Conservation (phyloP, 2,797 vertebrate species). For the Poeciliopsis turneri region DNA sequence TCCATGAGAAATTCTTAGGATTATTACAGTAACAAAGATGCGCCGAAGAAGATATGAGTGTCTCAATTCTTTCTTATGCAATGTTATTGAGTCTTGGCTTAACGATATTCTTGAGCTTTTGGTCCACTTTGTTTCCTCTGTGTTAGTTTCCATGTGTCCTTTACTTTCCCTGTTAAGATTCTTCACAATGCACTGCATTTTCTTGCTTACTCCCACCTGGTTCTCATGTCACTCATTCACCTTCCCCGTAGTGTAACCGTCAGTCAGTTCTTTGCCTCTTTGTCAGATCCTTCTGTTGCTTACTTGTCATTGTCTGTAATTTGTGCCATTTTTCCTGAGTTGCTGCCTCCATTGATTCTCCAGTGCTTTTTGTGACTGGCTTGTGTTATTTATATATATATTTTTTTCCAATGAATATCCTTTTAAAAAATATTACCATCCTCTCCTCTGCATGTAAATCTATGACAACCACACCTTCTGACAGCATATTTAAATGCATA, state of each 20-base stretch:
- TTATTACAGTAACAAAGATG: background rate
- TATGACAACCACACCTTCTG: background rate
- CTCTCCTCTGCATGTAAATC: background rate
- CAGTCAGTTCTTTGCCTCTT: background rate
- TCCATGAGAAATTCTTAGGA: background rate
- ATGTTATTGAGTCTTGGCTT: background rate
- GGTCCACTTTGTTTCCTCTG: background rate
- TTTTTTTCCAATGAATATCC: background rate
- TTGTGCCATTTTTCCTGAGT: background rate
- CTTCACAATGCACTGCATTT: background rate
- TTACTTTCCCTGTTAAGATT: background rate
- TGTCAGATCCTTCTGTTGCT: background rate
- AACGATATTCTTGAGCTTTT: background rate
- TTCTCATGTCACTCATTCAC: background rate
- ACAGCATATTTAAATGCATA: background rate
- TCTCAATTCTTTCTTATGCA: background rate
- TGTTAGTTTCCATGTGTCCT: background rate
- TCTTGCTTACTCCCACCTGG: background rate
- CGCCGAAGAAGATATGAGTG: background rate
- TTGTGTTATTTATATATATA: background rate
- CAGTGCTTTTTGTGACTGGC: background rate
- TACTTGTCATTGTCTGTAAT: background rate
- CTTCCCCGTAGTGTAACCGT: background rate
- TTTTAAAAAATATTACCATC: background rate
- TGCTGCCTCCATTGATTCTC: background rate